Evolutionary conservation across 2,888 invertebrate species (phyloP), one percentile per base, ranked within the genome.

Genomic region (Kuschelorhynchus macadamiae): DNA sequence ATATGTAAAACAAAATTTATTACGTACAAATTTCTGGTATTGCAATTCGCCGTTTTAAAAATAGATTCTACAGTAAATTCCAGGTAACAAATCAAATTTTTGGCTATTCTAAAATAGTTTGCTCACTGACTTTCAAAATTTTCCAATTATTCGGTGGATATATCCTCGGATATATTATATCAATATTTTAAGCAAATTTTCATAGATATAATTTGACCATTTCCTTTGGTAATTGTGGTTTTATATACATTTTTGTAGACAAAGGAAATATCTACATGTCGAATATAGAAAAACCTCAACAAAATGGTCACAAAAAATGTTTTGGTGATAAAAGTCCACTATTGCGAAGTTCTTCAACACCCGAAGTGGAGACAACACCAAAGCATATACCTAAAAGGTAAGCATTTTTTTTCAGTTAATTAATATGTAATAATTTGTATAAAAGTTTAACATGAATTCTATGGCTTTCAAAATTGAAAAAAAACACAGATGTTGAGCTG

Each of bases 371-470:
- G 8, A 9, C 20, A 20, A 12, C 47, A 33, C 21, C 33, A 16
- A 47, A 33, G 47, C 21, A 52, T 63, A 47, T 21, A 20, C 20
- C 39, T 25, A 49, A 60, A 42, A 60, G 60, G 60, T 50, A 41
- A 42, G 25, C 3, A 25, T 5, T 7, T 25, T 3, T 39, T 39
- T 39, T 39, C 39, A n/a, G 12, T 39, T n/a, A 12, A 7, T 39
- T 16, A 39, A 3, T 25, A 25, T 25, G 25, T 3, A 25, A 25
- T 25, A 25, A 25, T 25, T 25, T 25, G 3, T 25, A 25, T 5
- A 5, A 25, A 25, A 25, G 7, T 25, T 3, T 25, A 25, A 25
- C 25, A 25, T 25, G 25, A n/a, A n/a, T n/a, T n/a, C n/a, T n/a
- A n/a, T n/a, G n/a, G n/a, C n/a, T n/a, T n/a, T n/a, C n/a, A n/a